These are phyloP conservation scores for Salvelinus alpinus DNA, from an alignment of 2,113 vertebrate species.

Conservation along the genomic window DNA sequence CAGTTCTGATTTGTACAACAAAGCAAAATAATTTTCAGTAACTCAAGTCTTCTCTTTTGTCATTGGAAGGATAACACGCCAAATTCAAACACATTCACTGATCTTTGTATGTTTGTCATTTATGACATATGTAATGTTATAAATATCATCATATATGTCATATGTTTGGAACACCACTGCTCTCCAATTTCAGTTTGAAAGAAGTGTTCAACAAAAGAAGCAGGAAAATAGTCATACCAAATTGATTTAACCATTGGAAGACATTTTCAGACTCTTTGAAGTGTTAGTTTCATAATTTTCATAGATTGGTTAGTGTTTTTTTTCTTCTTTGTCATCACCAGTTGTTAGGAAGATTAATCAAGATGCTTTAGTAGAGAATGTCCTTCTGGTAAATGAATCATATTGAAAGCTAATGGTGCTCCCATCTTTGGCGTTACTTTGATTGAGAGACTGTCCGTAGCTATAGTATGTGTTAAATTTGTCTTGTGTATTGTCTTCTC, in stretches of 20 bases:
- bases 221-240: neutral
- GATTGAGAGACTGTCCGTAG: conserved; percentile 59
- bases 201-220: conserved; percentile 1
- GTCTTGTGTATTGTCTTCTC: neutral
- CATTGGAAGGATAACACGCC: neutral
- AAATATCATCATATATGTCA: neutral
- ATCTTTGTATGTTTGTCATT: conserved; percentile 6
- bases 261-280: neutral
- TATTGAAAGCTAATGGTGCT: conserved; percentile 79
- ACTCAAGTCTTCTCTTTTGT: conserved; percentile 25
- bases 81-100: conserved; percentile 7
- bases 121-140: neutral
- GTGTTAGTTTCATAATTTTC: neutral
- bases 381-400: conserved; percentile 67
- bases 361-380: neutral
- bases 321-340: conserved; percentile 3
- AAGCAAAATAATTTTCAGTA: conserved; percentile 55
- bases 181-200: neutral
- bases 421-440: conserved; percentile 90
- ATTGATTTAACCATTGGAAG: neutral
- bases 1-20: conserved; percentile 74
- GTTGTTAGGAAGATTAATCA: neutral
- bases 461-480: conserved; percentile 22
- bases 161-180: neutral
- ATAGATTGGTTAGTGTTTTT: too few relatives aligned